Evolutionary conservation across 2,113 vertebrate genomes (phyloP), one percentile per base, ranked within the genome.

Genomic region (Nyctibius bracteatus): DNA sequence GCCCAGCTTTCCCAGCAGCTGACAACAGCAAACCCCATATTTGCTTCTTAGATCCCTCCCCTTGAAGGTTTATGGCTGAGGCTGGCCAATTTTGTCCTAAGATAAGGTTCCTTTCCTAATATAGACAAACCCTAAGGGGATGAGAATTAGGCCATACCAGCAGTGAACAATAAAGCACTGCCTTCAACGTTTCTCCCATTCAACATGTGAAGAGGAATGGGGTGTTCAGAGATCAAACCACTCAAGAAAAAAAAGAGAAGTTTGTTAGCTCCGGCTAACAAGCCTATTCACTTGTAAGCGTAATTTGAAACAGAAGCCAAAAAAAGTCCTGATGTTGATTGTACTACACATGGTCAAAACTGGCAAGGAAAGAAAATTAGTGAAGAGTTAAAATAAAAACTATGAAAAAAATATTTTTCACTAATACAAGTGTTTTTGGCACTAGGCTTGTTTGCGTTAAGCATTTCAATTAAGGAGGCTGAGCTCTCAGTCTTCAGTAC

Each of bases 241-340:
- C 28, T 49, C 9, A 30, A 47, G 75, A 65, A 63, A 9, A 30
- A 25, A 31, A 55, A 6, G 35, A 15, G 58, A 83, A 71, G 31
- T 80, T 78, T 77, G 51, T 83, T 86, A 78, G 74, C 51, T 93
- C 46, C 46, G 81, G 67, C 78, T 94, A 95, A 93, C 62, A 66
- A 96, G 62, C n/a, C 43, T 77, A 33, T 81, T 90, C 72, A 20
- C 90, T 95, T 86, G 46, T 47, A 78, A 58, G 31, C 11, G 2
- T 93, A 94, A 96, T 90, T 87, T 66, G 66, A 96, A 96, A 92
- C 93, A 97, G 92, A 80, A 94, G 81, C 62, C 12, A 57, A 33
- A 49, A 65, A 41, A 57, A 23, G 5, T 72, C 66, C 43, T 21
- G 37, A 66, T 19, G 66, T 62, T 77, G 58, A 66, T 72, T 14